Conservation (phyloP, 2,113 vertebrate genomes). For the Condylura cristata region DNA sequence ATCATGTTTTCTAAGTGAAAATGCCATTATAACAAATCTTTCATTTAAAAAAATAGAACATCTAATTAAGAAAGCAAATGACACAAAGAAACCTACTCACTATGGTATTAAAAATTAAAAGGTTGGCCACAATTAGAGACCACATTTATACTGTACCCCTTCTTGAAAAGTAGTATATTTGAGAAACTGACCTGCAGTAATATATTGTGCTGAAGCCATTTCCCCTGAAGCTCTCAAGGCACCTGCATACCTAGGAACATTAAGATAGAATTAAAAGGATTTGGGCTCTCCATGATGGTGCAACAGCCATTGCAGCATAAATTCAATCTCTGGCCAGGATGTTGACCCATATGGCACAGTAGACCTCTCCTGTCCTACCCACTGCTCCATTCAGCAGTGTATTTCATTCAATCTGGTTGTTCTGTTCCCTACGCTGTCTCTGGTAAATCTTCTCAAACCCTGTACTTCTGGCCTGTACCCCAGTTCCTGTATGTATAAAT, state of each 20-base stretch:
- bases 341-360: no score
- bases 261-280: constrained; percentile 34
- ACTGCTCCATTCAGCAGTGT: no score
- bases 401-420: no score
- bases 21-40: neutral
- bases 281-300: no score
- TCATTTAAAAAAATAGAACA: neutral
- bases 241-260: constrained; percentile 91
- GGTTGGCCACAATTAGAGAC: neutral
- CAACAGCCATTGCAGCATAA: no score
- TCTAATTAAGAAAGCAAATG: neutral
- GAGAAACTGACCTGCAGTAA: constrained; percentile 94
- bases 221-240: constrained; percentile 97
- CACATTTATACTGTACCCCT: neutral
- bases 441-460: no score
- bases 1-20: constrained; percentile 14
- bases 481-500: no score
- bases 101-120: neutral
- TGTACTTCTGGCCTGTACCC: no score
- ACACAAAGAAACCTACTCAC: neutral
- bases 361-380: no score
- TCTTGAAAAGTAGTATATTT: neutral
- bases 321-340: no score
- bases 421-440: no score
- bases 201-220: constrained; percentile 96